Conservation (phyloP, 2,113 vertebrate species). For the Eurypyga helias region DNA sequence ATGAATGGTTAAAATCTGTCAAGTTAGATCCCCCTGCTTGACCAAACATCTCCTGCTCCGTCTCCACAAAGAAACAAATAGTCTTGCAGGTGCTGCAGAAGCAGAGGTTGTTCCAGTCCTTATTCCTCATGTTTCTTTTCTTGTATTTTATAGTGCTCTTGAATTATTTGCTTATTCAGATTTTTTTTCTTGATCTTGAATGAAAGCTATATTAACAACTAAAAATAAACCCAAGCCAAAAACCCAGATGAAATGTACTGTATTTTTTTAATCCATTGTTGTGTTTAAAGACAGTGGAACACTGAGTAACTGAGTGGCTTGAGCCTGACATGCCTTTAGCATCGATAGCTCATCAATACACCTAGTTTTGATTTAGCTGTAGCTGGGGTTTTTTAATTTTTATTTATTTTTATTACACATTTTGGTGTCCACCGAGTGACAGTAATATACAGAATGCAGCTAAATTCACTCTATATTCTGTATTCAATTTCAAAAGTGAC, state of each 20-base stretch:
- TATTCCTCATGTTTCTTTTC: background rate
- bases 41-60: background rate
- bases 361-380: background rate
- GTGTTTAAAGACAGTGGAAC: background rate
- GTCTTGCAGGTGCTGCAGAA: background rate
- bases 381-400: background rate
- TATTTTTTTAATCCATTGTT: background rate
- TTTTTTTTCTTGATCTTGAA: background rate
- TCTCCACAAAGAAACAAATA: background rate
- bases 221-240: background rate
- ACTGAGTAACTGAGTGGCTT: background rate
- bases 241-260: background rate
- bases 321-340: background rate
- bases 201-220: background rate
- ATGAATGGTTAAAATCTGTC: conserved; percentile 14
- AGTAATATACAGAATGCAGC: background rate
- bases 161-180: background rate
- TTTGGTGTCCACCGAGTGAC: background rate
- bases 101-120: background rate
- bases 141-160: background rate
- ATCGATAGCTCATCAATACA: background rate
- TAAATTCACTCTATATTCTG: conserved; percentile 52
- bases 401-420: background rate
- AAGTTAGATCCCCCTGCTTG: rapidly evolving
- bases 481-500: conserved; percentile 67